phyloP scores from a whole-genome alignment of 2,888 invertebrate species.

The Tipula vernalis region DNA sequence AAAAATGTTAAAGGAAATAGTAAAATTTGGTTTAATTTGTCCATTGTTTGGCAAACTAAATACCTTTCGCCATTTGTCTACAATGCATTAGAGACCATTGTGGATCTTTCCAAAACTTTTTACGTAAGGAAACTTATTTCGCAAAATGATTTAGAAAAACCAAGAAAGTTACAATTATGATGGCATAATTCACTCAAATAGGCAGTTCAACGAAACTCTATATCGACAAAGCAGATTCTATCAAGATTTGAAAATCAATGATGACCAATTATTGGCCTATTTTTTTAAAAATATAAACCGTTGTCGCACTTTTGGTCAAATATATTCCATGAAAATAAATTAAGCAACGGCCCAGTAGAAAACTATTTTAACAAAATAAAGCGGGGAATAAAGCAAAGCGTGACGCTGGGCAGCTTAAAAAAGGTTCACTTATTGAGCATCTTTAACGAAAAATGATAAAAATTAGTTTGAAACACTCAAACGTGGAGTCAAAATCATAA shows the following conservation, averaged over 20 bases:
- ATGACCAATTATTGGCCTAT: too few relatives aligned
- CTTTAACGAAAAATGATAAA: background rate
- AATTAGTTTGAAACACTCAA: background rate
- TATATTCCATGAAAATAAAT: too few relatives aligned
- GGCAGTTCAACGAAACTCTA: too few relatives aligned
- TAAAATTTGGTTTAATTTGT: background rate
- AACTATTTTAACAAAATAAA: background rate
- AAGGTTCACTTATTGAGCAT: background rate
- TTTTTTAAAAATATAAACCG: too few relatives aligned
- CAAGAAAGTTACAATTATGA: too few relatives aligned
- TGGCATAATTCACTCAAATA: too few relatives aligned
- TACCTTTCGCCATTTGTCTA: background rate
- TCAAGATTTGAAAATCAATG: too few relatives aligned
- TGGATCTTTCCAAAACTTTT: background rate
- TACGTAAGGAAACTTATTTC: background rate
- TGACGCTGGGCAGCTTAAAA: background rate
- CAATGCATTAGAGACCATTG: background rate
- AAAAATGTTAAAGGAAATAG: background rate
- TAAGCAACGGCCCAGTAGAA: too few relatives aligned
- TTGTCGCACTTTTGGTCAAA: too few relatives aligned
- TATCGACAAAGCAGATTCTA: too few relatives aligned
- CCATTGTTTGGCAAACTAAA: background rate
- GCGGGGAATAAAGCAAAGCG: background rate
- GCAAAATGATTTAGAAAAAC: too few relatives aligned
- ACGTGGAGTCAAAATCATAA: too few relatives aligned